These are phyloP conservation scores for Cheilosia variabilis DNA, from an alignment of 2,888 invertebrate genomes.

Conservation along the genomic window DNA sequence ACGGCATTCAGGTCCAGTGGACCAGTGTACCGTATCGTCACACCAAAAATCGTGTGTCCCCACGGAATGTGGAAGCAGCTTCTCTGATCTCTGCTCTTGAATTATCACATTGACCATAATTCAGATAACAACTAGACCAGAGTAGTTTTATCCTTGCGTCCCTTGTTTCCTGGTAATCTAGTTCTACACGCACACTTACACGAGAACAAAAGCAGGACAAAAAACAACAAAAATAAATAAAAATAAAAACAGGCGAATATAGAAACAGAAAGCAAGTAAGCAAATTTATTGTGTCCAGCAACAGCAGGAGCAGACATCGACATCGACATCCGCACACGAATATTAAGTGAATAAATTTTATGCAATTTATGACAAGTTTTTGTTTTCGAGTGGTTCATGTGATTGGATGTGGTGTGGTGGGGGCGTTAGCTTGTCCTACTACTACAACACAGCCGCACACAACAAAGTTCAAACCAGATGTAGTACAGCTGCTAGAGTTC, in stretches of 20 bases:
- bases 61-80: constrained; percentile 67
- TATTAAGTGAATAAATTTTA: constrained; percentile 72
- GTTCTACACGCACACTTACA: constrained; percentile 47
- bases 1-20: background rate
- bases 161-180: constrained; percentile 70
- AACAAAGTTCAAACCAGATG: constrained; percentile 51
- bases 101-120: constrained; percentile 77
- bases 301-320: constrained; percentile 71
- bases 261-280: constrained; percentile 60
- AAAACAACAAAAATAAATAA: constrained; percentile 17
- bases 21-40: constrained; percentile 52
- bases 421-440: background rate
- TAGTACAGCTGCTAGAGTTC: background rate
- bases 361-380: constrained; percentile 74
- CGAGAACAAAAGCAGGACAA: constrained; percentile 5
- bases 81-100: constrained; percentile 76
- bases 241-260: constrained; percentile 13
- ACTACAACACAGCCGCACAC: constrained; percentile 5
- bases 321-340: constrained; percentile 68
- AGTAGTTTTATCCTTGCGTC: constrained; percentile 55
- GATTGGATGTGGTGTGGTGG: constrained; percentile 36
- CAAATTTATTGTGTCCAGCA: constrained; percentile 70
- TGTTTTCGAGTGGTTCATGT: constrained; percentile 66
- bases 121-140: constrained; percentile 76
- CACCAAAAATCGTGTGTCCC: constrained; percentile 66